These are phyloP conservation scores for Pandemis heparana DNA, from an alignment of 2,888 invertebrate species.

Conservation along the genomic window DNA sequence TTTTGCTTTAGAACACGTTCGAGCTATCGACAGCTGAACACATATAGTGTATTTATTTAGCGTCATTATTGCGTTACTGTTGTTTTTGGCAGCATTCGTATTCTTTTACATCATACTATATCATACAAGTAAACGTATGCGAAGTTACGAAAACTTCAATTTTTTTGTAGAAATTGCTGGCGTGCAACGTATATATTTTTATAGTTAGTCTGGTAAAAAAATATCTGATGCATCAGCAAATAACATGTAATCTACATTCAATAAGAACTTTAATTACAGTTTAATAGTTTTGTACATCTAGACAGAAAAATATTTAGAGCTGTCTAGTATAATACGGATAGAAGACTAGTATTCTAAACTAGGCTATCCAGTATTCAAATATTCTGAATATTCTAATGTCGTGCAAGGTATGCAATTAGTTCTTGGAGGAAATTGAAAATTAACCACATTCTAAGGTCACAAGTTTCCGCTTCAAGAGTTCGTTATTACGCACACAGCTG, in stretches of 20 bases:
- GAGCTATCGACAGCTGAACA: constrained; percentile 1
- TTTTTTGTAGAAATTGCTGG: not conserved
- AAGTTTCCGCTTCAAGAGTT: constrained; percentile 13
- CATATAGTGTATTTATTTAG: not conserved
- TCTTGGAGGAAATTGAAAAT: too few species aligned
- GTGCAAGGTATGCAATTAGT: constrained; percentile 6
- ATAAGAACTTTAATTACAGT: too few species aligned
- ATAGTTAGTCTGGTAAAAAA: not conserved
- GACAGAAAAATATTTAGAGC: too few species aligned
- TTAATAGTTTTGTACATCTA: too few species aligned
- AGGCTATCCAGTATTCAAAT: not conserved
- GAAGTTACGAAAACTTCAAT: not conserved
- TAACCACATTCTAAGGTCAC: constrained; percentile 23
- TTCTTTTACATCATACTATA: not conserved
- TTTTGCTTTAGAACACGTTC: constrained; percentile 9
- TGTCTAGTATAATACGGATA: too few species aligned
- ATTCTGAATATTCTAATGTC: not conserved
- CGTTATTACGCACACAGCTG: constrained; percentile 6
- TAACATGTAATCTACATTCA: too few species aligned
- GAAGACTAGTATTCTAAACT: too few species aligned
- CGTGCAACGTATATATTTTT: not conserved
- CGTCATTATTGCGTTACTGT: constrained; percentile 1
- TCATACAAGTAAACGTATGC: not conserved
- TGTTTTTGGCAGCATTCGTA: not conserved
- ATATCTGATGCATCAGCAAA: not conserved